phyloP scores from a whole-genome alignment of 1,140 invertebrate species.

The Macrotrachela quadricornifera region DNA sequence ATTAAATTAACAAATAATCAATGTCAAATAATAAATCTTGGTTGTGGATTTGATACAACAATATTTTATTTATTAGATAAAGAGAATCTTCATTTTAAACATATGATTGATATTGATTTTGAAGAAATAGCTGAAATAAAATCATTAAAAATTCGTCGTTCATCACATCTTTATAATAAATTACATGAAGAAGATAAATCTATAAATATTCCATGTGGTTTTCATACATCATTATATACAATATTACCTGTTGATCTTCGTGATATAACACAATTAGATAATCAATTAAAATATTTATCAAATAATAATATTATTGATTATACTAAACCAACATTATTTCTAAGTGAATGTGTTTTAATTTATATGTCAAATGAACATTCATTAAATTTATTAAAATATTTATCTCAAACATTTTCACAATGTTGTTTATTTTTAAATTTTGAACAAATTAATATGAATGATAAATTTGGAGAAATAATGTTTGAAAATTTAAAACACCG shows the following conservation, averaged over 20 bases:
- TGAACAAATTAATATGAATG: conserved; percentile 81
- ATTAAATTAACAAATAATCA: conserved; percentile 34
- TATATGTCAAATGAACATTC: conserved; percentile 53
- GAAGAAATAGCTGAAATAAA: conserved; percentile 67
- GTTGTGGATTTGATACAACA: conserved; percentile 84
- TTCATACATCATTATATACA: not conserved
- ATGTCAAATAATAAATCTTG: conserved; percentile 84
- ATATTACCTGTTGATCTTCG: conserved; percentile 62
- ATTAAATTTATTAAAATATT: conserved; percentile 17
- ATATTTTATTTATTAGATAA: conserved; percentile 67
- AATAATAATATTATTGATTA: conserved; percentile 35
- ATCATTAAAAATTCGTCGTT: conserved; percentile 28
- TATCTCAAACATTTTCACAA: conserved; percentile 48
- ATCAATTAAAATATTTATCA: conserved; percentile 51
- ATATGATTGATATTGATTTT: conserved; percentile 81
- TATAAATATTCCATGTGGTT: conserved; percentile 1
- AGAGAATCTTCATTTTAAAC: conserved; percentile 33
- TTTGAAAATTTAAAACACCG: conserved; percentile 59
- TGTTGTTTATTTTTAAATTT: conserved; percentile 60
- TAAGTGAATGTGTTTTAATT: conserved; percentile 86
- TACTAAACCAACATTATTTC: conserved; percentile 59
- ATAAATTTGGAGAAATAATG: conserved; percentile 85
- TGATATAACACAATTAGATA: conserved; percentile 49
- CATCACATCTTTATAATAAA: not conserved
- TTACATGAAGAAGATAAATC: not conserved